phyloP scores from a whole-genome alignment of 2,113 vertebrate species.

The Semicossyphus pulcher region DNA sequence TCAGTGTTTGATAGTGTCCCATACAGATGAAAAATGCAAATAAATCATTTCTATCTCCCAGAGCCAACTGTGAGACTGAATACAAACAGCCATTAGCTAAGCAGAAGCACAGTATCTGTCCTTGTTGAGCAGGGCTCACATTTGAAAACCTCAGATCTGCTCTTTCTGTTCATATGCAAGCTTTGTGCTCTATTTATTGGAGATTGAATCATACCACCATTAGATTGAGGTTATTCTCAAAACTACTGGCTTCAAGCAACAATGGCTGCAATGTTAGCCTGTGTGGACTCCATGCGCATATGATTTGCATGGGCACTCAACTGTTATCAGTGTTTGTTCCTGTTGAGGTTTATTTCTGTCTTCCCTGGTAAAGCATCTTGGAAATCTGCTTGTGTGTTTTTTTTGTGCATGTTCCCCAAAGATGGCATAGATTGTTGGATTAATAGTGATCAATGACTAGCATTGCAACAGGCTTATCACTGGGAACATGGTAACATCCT shows the following conservation, averaged over 20 bases:
- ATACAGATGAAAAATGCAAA: constrained; percentile 48
- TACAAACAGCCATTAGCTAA: constrained; percentile 50
- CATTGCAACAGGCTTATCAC: constrained; percentile 38
- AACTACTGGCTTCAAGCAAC: constrained; percentile 41
- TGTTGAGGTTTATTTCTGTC: constrained; percentile 62
- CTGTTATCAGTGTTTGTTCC: constrained; percentile 31
- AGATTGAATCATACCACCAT: constrained; percentile 10
- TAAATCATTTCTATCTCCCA: constrained; percentile 44
- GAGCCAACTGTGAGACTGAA: constrained; percentile 48
- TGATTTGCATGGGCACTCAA: constrained; percentile 50
- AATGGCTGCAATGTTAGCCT: constrained; percentile 14
- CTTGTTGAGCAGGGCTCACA: constrained; percentile 23
- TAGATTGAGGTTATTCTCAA: constrained; percentile 36
- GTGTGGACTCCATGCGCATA: constrained; percentile 51
- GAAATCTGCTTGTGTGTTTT: neutral
- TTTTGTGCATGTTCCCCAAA: neutral
- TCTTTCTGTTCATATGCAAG: neutral
- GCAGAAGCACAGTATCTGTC: neutral
- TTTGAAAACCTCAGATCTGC: constrained; percentile 34
- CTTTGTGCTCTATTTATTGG: neutral
- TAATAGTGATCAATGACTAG: constrained; percentile 52
- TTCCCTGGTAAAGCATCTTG: constrained; percentile 7
- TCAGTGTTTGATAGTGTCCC: constrained; percentile 45
- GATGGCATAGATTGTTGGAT: constrained; percentile 34
- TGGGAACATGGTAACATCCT: constrained; percentile 41